Base-by-base conservation (phyloP, 2,113 vertebrate species). In the Limanda limanda region DNA sequence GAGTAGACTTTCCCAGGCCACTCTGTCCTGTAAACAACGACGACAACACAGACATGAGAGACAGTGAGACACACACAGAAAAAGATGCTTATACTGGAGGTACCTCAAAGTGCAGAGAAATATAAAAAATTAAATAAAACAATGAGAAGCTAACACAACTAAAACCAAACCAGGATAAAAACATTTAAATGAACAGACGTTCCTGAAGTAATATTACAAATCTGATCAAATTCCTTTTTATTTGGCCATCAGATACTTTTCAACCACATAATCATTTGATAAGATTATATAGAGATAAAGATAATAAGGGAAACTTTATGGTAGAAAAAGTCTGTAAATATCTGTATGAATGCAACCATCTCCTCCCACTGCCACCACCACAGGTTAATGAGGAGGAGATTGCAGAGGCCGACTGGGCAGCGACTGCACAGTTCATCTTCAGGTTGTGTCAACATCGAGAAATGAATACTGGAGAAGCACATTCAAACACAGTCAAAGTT, bases 1-100 rank as follows among this genome's bases (percentile, higher is more conserved):
- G 92, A 10, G 98, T 99, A 8, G 98, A 99, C 88, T 99, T 99
- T 66, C 98, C 98, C 81, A 99, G 90, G 82, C 98, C 97, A 0
- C 98, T 99, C 94, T 99, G 97, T 88, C 98, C 98, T 99, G 78
- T 20, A 76, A 27, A 60, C 45, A 81, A 48, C 74, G 52, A n/a
- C 27, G 7, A 31, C 31, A 31, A 31, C 31, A 31, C 31, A 31
- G 31, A 31, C 5, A 13, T 18, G 5, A 17, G 45, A 78, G 31
- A 56, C 65, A 45, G 66, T 60, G n/a, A 75, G 51, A 74, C 18
- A 67, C 17, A 73, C n/a, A 37, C 14, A 48, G 11, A 71, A 11
- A 37, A 40, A 13, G 3, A 64, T 10, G 9, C 9, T 37, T 37
- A 9, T 37, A 37, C 35, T 37, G 9, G 2, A 37, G 35, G 35